Base-by-base conservation (phyloP, 2,113 vertebrate genomes). In the Xerus inauris region DNA sequence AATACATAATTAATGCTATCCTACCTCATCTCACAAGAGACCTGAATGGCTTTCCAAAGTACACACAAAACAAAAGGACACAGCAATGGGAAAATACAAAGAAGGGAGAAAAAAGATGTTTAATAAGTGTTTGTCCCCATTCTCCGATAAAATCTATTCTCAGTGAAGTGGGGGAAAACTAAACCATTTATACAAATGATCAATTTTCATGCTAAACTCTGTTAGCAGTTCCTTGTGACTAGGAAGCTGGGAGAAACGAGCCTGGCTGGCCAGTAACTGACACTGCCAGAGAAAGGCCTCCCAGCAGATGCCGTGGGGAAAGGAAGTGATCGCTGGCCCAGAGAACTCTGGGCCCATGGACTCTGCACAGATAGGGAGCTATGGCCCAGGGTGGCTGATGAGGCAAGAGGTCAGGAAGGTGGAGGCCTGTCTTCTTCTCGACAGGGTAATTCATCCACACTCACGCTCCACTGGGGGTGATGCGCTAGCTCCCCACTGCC, bases 401-500 rank as follows among this genome's bases (percentile, higher is more conserved):
- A 62, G 14, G 57, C 24, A 0, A 20, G 92, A 97, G 97, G 96
- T 90, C 96, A 71, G 84, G 30, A n/a, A 92, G 93, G 97, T 89
- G 92, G 82, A 81, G 71, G 81, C 73, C 32, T 30, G 89, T 76
- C 94, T 91, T 75, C 97, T 94, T 42, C 95, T 95, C 42, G 71
- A 94, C 97, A 92, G 89, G 69, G 87, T 90, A 83, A 97, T 98
- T 96, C 59, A 96, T 69, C 95, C 82, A 67, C 95, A 94, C 89
- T 73, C 73, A 67, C 54, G 67, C 51, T 95, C 97, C 93, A 0
- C 96, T 86, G 95, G 96, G 98, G 98, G 93, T 98, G 90, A 0
- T 69, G 94, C 93, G 97, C 94, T 83, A 80, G 97, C 64, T 87
- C 94, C 96, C 95, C 94, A 59, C 97, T 84, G 98, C 95, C 98